A percentile compares a stretch with the other conserved stretches of the same genome.
Evolutionary conservation across 1,140 invertebrate genomes (phyloP).

Genomic region (Calliopsis andreniformis): DNA sequence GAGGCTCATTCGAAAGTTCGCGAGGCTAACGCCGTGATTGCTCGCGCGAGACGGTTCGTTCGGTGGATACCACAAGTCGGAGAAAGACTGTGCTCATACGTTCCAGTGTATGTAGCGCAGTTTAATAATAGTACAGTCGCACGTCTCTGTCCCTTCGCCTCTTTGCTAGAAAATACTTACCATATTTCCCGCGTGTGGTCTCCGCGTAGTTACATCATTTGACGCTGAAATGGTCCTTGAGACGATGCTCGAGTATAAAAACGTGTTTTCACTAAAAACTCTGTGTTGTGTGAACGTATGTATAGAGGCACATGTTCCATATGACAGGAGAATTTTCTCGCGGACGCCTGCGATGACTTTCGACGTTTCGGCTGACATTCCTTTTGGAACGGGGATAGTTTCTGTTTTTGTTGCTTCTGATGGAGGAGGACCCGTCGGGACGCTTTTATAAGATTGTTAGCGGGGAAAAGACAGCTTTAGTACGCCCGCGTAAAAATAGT

Average conservation of each 20-base stretch:
- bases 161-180: slow-evolving; percentile 58
- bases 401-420: neutral
- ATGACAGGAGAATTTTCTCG: slow-evolving; percentile 44
- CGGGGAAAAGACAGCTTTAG: too few relatives aligned
- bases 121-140: slow-evolving; percentile 64
- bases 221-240: slow-evolving; percentile 67
- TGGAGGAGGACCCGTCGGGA: too few relatives aligned
- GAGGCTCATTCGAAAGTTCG: slow-evolving; percentile 22
- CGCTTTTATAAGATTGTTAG: neutral
- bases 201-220: slow-evolving; percentile 64
- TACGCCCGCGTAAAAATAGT: too few relatives aligned
- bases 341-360: slow-evolving; percentile 12
- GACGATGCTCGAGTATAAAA: slow-evolving; percentile 66
- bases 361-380: neutral
- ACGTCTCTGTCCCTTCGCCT: slow-evolving; percentile 41
- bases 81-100: slow-evolving; percentile 10
- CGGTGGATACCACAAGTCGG: slow-evolving; percentile 8
- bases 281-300: slow-evolving; percentile 49
- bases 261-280: slow-evolving; percentile 65
- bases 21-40: slow-evolving; percentile 25
- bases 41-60: slow-evolving; percentile 7
- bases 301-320: slow-evolving; percentile 22
- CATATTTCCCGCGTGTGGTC: slow-evolving; percentile 65
- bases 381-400: neutral
- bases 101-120: slow-evolving; percentile 21